Evolutionary conservation across 1,140 invertebrate species (phyloP).

Genomic region (Drosophila carrolli): DNA sequence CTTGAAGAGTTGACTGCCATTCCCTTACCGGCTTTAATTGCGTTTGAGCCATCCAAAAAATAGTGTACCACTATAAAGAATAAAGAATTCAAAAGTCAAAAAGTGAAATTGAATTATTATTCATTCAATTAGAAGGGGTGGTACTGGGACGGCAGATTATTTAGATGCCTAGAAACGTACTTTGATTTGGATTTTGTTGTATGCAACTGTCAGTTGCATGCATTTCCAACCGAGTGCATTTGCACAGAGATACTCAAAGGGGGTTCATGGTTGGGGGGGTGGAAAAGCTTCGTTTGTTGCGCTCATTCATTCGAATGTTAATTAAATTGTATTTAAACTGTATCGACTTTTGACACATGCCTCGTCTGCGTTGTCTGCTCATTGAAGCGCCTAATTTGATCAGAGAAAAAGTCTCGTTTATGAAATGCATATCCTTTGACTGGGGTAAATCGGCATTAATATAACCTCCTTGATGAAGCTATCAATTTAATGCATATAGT

Average conservation of each 20-base stretch:
- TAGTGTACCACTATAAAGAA: background rate
- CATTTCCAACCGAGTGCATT: slow-evolving; percentile 65
- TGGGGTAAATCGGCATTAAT: background rate
- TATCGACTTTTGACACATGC: slow-evolving; percentile 57
- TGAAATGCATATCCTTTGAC: slow-evolving; percentile 30
- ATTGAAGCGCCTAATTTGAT: slow-evolving; percentile 69
- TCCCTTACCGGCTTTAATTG: slow-evolving; percentile 47
- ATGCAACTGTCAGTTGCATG: slow-evolving; percentile 80
- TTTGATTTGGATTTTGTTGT: slow-evolving; percentile 74
- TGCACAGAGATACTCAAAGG: slow-evolving; percentile 41
- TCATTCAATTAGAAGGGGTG: slow-evolving; percentile 33
- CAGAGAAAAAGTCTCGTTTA: slow-evolving; percentile 44
- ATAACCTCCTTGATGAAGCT: background rate
- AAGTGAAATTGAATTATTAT: slow-evolving; percentile 12
- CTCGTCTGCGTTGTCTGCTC: slow-evolving; percentile 40
- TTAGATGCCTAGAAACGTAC: slow-evolving; percentile 46
- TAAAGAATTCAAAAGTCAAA: background rate
- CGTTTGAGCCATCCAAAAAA: slow-evolving; percentile 31
- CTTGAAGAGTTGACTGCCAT: slow-evolving; percentile 34
- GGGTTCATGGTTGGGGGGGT: background rate
- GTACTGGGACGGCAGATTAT: slow-evolving; percentile 40
- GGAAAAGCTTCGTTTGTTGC: slow-evolving; percentile 32
- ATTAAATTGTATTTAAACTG: slow-evolving; percentile 76
- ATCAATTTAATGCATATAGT: background rate
- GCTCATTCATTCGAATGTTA: slow-evolving; percentile 61